A percentile compares a stretch with the other conserved stretches of the same genome.
Evolutionary conservation across 2,797 vertebrate species (phyloP).

Genomic region (Denticeps clupeoides): DNA sequence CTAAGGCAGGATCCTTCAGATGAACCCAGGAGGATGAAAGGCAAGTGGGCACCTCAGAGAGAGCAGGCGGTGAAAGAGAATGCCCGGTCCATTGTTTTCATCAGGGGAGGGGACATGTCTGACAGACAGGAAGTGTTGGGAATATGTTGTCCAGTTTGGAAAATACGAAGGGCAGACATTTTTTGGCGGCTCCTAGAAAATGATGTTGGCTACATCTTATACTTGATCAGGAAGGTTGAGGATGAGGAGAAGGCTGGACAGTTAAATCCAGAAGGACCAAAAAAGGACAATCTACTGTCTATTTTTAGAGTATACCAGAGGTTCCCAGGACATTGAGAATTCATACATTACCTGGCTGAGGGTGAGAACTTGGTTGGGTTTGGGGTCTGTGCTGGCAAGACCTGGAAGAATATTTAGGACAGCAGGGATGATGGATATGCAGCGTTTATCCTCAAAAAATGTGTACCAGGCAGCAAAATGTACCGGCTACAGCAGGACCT

Average conservation of each 20-base stretch:
- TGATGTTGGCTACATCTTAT: neutral
- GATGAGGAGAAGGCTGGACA: slow-evolving; percentile 3
- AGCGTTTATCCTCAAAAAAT: neutral
- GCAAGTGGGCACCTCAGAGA: neutral
- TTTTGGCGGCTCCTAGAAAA: slow-evolving; percentile 9
- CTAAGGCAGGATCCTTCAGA: neutral
- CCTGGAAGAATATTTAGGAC: slow-evolving; percentile 2
- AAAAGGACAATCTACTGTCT: slow-evolving; percentile 5
- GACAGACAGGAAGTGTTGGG: neutral
- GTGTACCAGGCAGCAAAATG: slow-evolving; percentile 6
- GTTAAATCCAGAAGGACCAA: neutral
- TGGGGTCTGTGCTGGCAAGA: neutral
- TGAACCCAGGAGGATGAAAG: neutral
- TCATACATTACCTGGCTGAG: neutral
- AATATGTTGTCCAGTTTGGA: slow-evolving; percentile 7
- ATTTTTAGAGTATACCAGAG: too few relatives aligned
- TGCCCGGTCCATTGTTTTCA: slow-evolving; percentile 4
- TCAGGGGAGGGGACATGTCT: slow-evolving; percentile 9
- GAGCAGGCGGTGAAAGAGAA: slow-evolving; percentile 3
- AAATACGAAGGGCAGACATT: slow-evolving; percentile 9
- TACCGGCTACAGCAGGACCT: slow-evolving; percentile 5
- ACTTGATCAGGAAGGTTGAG: neutral
- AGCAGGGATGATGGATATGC: slow-evolving; percentile 8
- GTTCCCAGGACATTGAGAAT: too few relatives aligned
- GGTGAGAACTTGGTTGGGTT: slow-evolving; percentile 10